These are phyloP conservation scores for Oryzias sinensis DNA, from an alignment of 2,797 vertebrate species.

Conservation along the genomic window DNA sequence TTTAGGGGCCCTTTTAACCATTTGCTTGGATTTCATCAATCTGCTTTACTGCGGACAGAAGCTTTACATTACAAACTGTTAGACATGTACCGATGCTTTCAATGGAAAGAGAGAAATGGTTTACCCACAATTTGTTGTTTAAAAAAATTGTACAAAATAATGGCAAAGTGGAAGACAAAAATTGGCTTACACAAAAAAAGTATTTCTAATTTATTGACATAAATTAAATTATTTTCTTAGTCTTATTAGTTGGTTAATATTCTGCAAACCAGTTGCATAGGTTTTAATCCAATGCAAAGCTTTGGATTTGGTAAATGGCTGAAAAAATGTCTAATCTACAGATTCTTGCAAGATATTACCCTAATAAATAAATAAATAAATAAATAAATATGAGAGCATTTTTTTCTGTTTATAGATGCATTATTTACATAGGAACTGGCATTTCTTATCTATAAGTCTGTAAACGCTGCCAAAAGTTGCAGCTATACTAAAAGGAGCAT, in stretches of 20 bases:
- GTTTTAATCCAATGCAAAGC: background rate
- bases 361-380: background rate
- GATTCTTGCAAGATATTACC: background rate
- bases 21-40: slow-evolving; percentile 1
- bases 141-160: background rate
- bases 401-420: background rate
- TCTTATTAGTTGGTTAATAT: no score
- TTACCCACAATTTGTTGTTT: background rate
- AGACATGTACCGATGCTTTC: background rate
- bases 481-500: slow-evolving; percentile 3
- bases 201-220: no score
- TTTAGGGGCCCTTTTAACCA: slow-evolving; percentile 11
- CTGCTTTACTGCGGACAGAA: slow-evolving; percentile 1
- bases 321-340: background rate
- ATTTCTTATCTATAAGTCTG: slow-evolving; percentile 1
- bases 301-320: background rate
- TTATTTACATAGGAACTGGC: background rate
- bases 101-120: background rate
- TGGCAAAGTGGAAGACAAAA: background rate
- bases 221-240: no score
- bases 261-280: no score
- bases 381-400: background rate
- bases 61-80: background rate
- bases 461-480: slow-evolving; percentile 8
- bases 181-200: no score